Evolutionary conservation across 2,113 vertebrate genomes (phyloP), one percentile per base, ranked within the genome.

Genomic region (Dipodomys stephensi): DNA sequence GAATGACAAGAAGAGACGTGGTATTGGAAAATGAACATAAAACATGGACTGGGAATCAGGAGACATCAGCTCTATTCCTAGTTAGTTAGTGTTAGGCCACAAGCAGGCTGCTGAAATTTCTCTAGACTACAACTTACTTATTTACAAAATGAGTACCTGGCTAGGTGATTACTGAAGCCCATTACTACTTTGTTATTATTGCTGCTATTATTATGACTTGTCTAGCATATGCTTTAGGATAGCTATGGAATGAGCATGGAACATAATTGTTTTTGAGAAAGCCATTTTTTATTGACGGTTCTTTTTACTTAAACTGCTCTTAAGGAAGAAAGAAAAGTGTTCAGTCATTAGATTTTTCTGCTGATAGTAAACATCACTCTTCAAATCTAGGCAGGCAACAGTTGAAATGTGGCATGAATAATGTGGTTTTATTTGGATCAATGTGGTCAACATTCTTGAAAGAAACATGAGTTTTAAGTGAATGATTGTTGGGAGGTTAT

Each of bases 41-140:
- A 71, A 91, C n/a, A 64, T 1, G n/a, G 46, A 81, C 23, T 49
- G 7, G 71, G 28, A 73, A 30, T 91, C 91, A 80, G 79, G 68
- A 88, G 76, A 83, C 18, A 6, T 19, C 22, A 60, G 35, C 27
- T 77, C 46, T 83, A 46, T 28, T 88, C 80, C 83, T 87, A 88
- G 86, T 91, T 92, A 89, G 93, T 94, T 78, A 80, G 88, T 83
- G 73, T 88, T 89, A 95, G 87, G 80, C 27, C 64, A 73, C 65
- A 86, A 80, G 80, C 49, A 80, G 88, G 53, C 92, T 16, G 18
- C 83, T 84, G 39, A 89, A 83, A 92, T 60, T 20, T 86, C 89
- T 84, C 84, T 90, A 72, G 2, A 49, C 64, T 22, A 89, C 44
- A 60, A 46, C 39, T 83, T 73, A 46, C 67, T 92, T 57, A 91